Evolutionary conservation across 1,140 invertebrate genomes (phyloP).

Genomic region (Drosophila sproati): DNA sequence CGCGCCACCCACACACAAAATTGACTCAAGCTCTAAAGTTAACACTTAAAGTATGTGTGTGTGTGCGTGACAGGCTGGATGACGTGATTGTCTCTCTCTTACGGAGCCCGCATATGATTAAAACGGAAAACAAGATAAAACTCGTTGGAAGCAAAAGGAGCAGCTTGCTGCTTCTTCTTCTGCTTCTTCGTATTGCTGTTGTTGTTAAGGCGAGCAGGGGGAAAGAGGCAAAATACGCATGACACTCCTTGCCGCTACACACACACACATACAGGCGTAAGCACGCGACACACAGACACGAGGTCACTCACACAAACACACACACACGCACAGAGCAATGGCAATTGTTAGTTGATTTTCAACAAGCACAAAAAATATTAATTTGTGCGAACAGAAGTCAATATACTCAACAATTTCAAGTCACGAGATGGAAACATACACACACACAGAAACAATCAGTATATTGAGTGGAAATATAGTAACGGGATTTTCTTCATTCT

Average conservation of each 20-base stretch:
- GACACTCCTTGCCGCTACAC: constrained; percentile 77
- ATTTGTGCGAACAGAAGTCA: constrained; percentile 56
- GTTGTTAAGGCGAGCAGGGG: constrained; percentile 50
- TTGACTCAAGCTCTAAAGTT: constrained; percentile 36
- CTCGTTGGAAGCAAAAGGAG: constrained; percentile 76
- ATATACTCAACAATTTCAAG: constrained; percentile 60
- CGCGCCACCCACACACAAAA: constrained; percentile 27
- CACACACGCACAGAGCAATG: constrained; percentile 43
- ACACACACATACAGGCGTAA: constrained; percentile 46
- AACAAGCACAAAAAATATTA: constrained; percentile 37
- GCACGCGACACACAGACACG: constrained; percentile 75
- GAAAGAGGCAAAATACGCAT: constrained; percentile 70
- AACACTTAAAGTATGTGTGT: constrained; percentile 36
- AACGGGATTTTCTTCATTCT: constrained; percentile 49
- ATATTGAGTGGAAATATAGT: constrained; percentile 60
- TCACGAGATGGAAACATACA: constrained; percentile 56
- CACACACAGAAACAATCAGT: constrained; percentile 48
- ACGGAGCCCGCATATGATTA: constrained; percentile 78
- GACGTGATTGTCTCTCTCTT: constrained; percentile 75
- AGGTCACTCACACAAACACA: constrained; percentile 74
- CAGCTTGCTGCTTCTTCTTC: constrained; percentile 29
- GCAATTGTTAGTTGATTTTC: constrained; percentile 77
- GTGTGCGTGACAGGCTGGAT: constrained; percentile 66
- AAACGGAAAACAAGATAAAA: constrained; percentile 83
- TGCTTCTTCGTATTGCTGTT: constrained; percentile 38